A percentile compares a stretch with the other conserved stretches of the same genome.
Evolutionary conservation across 2,113 vertebrate genomes (phyloP).

Genomic region (Colistium nudipinnis): DNA sequence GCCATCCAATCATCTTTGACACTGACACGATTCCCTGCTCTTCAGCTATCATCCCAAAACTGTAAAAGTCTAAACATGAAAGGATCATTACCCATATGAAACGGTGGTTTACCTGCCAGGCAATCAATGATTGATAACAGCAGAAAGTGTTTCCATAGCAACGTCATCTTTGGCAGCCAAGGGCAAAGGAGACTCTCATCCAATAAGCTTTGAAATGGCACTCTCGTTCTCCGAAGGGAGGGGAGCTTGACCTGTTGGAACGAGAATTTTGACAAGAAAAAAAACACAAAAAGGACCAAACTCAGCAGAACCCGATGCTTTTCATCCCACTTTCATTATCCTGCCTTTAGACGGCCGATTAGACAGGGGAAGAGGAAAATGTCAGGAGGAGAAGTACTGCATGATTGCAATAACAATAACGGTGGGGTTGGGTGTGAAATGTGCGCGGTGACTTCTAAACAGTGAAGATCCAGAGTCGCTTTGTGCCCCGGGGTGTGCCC

Average conservation of each 20-base stretch:
- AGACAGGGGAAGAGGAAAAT: neutral
- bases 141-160: constrained; percentile 91
- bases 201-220: constrained; percentile 79
- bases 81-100: constrained; percentile 69
- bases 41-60: constrained; percentile 43
- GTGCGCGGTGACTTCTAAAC: constrained; percentile 28
- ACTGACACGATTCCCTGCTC: constrained; percentile 56
- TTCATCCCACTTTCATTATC: neutral
- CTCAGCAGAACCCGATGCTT: constrained; percentile 15
- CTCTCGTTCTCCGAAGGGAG: constrained; percentile 72
- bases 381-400: neutral
- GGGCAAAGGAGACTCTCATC: constrained; percentile 81
- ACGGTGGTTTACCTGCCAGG: constrained; percentile 87
- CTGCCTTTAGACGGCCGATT: constrained; percentile 1
- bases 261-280: constrained; percentile 48
- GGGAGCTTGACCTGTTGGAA: constrained; percentile 85
- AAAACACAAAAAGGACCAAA: constrained; percentile 18
- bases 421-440: constrained; percentile 3
- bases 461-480: constrained; percentile 40
- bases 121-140: constrained; percentile 88
- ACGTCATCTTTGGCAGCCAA: constrained; percentile 88
- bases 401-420: neutral
- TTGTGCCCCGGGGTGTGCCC: constrained; percentile 43
- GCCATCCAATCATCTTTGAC: constrained; percentile 54
- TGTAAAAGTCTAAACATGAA: constrained; percentile 65